Conservation (phyloP, 2,888 invertebrate species). For the Epistrophe eligans region DNA sequence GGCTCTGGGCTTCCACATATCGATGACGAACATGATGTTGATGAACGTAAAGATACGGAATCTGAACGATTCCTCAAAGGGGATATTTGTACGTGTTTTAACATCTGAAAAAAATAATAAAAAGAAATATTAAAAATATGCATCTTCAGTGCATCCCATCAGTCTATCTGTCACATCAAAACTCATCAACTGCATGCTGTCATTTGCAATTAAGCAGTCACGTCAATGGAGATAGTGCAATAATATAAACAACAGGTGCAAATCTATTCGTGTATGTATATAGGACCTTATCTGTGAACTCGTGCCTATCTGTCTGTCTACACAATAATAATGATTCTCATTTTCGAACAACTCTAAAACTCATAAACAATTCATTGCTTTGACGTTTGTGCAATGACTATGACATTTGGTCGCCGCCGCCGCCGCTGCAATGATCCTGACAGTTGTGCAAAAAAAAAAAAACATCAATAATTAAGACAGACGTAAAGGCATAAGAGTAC, state of each 20-base stretch:
- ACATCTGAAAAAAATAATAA: conserved; percentile 86
- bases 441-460: conserved; percentile 23
- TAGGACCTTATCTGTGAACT: background rate
- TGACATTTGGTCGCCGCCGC: conserved; percentile 7
- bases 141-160: conserved; percentile 14
- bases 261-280: background rate
- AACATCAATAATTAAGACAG: background rate
- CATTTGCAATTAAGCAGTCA: conserved; percentile 45
- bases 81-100: conserved; percentile 96
- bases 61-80: conserved; percentile 93
- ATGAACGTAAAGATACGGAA: conserved; percentile 91
- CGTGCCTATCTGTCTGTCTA: conserved; percentile 1
- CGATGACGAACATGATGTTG: conserved; percentile 88
- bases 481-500: no score
- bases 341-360: background rate
- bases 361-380: conserved; percentile 56
- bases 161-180: conserved; percentile 8
- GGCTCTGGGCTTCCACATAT: conserved; percentile 88
- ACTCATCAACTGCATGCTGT: conserved; percentile 6
- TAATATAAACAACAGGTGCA: conserved; percentile 51
- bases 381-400: conserved; percentile 16
- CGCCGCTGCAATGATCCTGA: background rate
- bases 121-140: conserved; percentile 65
- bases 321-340: background rate
- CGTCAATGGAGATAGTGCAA: conserved; percentile 7